These are phyloP conservation scores for Labeo catla DNA, from an alignment of 2,113 vertebrate species.

Conservation along the genomic window DNA sequence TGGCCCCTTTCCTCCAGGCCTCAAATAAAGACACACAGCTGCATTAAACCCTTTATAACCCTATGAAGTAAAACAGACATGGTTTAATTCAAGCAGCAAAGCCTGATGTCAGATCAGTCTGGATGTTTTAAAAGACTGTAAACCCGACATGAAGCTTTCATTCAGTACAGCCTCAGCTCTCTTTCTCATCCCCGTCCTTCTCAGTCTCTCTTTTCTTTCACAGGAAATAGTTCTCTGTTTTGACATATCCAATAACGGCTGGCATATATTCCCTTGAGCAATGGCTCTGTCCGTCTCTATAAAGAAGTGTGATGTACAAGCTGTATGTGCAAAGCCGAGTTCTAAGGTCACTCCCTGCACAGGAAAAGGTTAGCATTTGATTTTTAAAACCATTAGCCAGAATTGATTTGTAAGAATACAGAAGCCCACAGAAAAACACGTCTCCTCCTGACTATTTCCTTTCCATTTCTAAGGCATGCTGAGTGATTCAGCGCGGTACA, in stretches of 20 bases:
- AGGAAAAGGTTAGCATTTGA: constrained; percentile 66
- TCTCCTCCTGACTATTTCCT: constrained; percentile 46
- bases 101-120: constrained; percentile 26
- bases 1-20: neutral
- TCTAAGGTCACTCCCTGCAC: constrained; percentile 58
- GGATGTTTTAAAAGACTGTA: constrained; percentile 32
- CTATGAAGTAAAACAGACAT: constrained; percentile 27
- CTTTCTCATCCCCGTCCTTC: constrained; percentile 26
- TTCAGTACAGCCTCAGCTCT: neutral
- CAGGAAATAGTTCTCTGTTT: constrained; percentile 50
- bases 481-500: constrained; percentile 46
- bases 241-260: constrained; percentile 61
- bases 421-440: constrained; percentile 49
- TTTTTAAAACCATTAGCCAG: constrained; percentile 61
- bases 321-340: constrained; percentile 57
- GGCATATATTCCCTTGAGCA: constrained; percentile 57
- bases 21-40: constrained; percentile 8
- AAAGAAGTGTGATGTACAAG: constrained; percentile 62
- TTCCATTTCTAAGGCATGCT: constrained; percentile 52
- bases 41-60: constrained; percentile 15
- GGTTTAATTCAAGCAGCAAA: constrained; percentile 23
- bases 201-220: constrained; percentile 45
- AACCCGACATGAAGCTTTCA: constrained; percentile 27
- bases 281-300: constrained; percentile 54
- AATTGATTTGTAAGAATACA: constrained; percentile 63